Evolutionary conservation across 2,113 vertebrate genomes (phyloP), one percentile per base, ranked within the genome.

Genomic region (Eulemur macaco): DNA sequence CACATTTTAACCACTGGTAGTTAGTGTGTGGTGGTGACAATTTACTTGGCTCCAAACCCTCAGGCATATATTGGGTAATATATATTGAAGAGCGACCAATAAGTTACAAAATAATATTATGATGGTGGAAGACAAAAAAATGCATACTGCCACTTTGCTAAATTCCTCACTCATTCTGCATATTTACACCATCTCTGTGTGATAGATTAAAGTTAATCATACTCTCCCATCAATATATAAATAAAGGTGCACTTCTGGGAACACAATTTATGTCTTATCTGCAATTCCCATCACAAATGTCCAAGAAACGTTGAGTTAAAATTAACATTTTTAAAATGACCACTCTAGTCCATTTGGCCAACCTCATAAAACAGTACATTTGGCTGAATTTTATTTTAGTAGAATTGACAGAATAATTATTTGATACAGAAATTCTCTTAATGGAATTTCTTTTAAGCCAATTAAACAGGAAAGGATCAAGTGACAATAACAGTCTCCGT

Each of bases 71-170:
- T 37, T 37, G 74, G 12, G 9, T 21, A 20, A 54, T 17, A n/a
- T 34, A 69, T 42, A 50, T 0, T 27, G 63, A 20, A 69, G 6
- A 58, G 6, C 25, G 34, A 25, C 15, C 14, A 50, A 1, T 3
- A 5, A 20, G 0, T 34, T 29, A 50, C 18, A 25, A 86, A 91
- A 71, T 4, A 34, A 23, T 2, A 64, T 8, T 47, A 80, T 8
- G 8, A 31, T n/a, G 0, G 8, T 8, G 25, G 42, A 71, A 54
- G 10, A 56, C 21, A 5, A 77, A 29, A 29, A 86, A 71, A 54
- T 73, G 17, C 3, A 5, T 27, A n/a, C 2, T 17, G 12, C 17
- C 31, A 3, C 18, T 31, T 56, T 31, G 7, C 8, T 45, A 0
- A 25, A 29, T 34, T 83, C 5, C 18, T 60, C 29, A 8, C 2